Percentiles rank a stretch among this genome's conserved stretches.
phyloP scores from a whole-genome alignment of 2,888 invertebrate species.

The Alloplasta piceator region DNA sequence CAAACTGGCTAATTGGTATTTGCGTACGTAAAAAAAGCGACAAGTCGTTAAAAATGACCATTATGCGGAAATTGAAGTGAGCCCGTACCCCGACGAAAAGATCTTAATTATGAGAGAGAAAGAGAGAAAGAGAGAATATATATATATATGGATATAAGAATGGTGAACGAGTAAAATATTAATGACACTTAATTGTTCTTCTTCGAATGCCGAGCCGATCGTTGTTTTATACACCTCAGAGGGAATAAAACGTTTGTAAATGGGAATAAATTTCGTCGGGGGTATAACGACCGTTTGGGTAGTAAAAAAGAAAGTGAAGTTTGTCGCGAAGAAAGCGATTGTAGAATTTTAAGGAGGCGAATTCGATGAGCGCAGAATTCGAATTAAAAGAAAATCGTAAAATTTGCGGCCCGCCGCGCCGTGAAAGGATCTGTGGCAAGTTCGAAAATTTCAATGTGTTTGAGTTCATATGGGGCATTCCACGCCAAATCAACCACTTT shows the following conservation, averaged over 20 bases:
- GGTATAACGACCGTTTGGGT: conserved; percentile 34
- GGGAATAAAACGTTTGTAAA: conserved; percentile 29
- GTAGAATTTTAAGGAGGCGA: conserved; percentile 49
- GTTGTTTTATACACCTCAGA: conserved; percentile 33
- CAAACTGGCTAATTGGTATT: conserved; percentile 45
- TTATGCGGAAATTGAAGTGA: conserved; percentile 34
- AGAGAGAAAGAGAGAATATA: too few relatives aligned
- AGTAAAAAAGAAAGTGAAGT: conserved; percentile 39
- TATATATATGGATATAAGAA: conserved; percentile 32
- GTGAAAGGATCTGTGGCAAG: conserved; percentile 14
- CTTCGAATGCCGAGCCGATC: conserved; percentile 43
- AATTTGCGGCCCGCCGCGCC: conserved; percentile 11
- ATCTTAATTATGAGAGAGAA: conserved; percentile 55
- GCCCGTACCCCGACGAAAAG: conserved; percentile 17
- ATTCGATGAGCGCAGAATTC: conserved; percentile 40
- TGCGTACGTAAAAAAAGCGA: conserved; percentile 36
- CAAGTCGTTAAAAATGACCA: conserved; percentile 47
- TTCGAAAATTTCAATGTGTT: conserved; percentile 42
- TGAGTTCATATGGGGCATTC: neutral
- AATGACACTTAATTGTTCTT: conserved; percentile 61
- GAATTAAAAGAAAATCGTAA: conserved; percentile 47
- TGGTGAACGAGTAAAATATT: conserved; percentile 56
- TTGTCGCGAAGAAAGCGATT: conserved; percentile 38
- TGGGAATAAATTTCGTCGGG: conserved; percentile 53
- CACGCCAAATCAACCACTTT: too few relatives aligned